phyloP scores from a whole-genome alignment of 2,888 invertebrate genomes.

The Flabesymbios commensalis region DNA sequence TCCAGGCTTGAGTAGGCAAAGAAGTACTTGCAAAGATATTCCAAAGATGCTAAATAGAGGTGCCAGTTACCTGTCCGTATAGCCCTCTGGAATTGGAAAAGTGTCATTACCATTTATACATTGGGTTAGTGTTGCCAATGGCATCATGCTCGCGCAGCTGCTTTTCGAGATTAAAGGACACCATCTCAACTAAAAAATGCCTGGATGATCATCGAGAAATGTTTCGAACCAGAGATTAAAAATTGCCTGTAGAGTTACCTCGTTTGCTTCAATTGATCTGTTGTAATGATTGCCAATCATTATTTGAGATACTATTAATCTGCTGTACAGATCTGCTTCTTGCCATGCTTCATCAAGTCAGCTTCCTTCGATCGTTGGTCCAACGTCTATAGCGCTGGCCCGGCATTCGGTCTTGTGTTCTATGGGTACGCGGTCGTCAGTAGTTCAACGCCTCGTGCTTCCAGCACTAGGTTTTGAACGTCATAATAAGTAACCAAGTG shows the following conservation, averaged over 20 bases:
- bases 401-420: too few species aligned
- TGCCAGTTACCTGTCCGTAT: conserved; percentile 19
- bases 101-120: conserved; percentile 13
- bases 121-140: conserved; percentile 10
- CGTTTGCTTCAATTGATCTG: background rate
- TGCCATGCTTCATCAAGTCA: conserved; percentile 13
- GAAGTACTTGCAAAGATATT: conserved; percentile 14
- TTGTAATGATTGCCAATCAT: conserved; percentile 16
- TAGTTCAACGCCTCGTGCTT: too few species aligned
- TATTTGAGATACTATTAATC: conserved; percentile 8
- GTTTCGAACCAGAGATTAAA: background rate
- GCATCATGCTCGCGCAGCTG: conserved; percentile 11
- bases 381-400: conserved; percentile 7
- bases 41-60: conserved; percentile 15
- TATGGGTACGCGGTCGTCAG: too few species aligned
- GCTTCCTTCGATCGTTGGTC: conserved; percentile 9
- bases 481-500: too few species aligned
- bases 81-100: conserved; percentile 16
- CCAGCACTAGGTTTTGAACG: too few species aligned
- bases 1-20: conserved; percentile 15
- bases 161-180: conserved; percentile 2
- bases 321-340: too few species aligned
- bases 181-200: background rate
- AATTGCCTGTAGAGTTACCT: background rate
- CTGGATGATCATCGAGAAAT: background rate